Percentiles rank a stretch among this genome's conserved stretches.
Conservation (phyloP, 1,140 invertebrate species). For the Drosophila lowei region DNA sequence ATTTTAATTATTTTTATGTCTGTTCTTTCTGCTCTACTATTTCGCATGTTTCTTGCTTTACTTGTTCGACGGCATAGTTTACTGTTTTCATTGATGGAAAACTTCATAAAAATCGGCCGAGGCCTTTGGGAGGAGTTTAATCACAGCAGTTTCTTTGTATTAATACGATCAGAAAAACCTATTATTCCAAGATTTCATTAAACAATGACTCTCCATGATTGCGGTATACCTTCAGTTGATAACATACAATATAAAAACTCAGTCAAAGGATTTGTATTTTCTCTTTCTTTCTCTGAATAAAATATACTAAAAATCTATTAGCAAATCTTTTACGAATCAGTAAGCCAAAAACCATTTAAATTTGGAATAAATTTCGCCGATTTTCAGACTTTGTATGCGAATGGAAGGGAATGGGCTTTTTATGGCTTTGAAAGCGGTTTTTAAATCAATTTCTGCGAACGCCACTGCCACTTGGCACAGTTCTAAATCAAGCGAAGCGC, state of each 20-base stretch:
- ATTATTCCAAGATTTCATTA: too few species aligned
- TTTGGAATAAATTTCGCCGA: conserved; percentile 16
- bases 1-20: too few species aligned
- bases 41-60: too few species aligned
- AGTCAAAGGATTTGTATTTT: conserved; percentile 5
- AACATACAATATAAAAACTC: neutral
- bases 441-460: conserved; percentile 79
- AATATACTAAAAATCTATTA: conserved; percentile 49
- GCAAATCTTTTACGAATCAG: conserved; percentile 23
- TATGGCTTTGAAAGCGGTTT: conserved; percentile 75
- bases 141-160: too few species aligned
- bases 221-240: conserved; percentile 1
- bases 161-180: too few species aligned
- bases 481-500: conserved; percentile 78
- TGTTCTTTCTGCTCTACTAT: too few species aligned
- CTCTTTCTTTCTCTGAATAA: neutral
- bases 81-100: too few species aligned
- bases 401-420: conserved; percentile 40
- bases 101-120: too few species aligned
- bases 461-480: conserved; percentile 67
- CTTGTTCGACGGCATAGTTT: too few species aligned
- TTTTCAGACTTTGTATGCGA: conserved; percentile 33
- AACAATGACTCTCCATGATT: neutral
- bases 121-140: too few species aligned
- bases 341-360: conserved; percentile 9